Base-by-base conservation (phyloP, 2,797 vertebrate species). In the Gallinago solitaria region DNA sequence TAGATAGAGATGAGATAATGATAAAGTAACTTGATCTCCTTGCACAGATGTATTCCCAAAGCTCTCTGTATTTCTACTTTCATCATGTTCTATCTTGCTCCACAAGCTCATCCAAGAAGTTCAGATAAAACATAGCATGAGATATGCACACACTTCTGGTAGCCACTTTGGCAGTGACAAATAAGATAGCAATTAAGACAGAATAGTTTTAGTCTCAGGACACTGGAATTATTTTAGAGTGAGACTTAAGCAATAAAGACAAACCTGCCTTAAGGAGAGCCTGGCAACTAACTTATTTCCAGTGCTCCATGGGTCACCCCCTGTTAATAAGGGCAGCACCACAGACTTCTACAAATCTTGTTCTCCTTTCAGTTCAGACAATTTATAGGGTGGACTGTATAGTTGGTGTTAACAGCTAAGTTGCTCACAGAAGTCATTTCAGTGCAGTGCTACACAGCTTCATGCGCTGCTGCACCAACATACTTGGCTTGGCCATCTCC, bases 41-140 rank as follows among this genome's bases (percentile, higher is more conserved):
- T 8, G 28, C 39, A 78, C 32, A 74, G 56, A 80, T 35, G 35
- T 23, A 67, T 70, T 87, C 65, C 47, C 24, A 53, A 74, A 92
- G 37, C 83, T 64, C 60, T 37, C 67, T 3, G 2, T 27, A 48
- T 74, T 47, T 6, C 75, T 39, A 5, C 64, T 89, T 78, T 53
- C 41, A 90, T 57, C 86, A 33, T 83, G 70, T 80, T 53, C 77
- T 59, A 60, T 86, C 95, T 95, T 94, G 83, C 74, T 91, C 32
- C 51, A 64, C 54, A 60, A 79, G 47, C 59, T 93, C 61, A 89
- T 53, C 45, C 86, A 69, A 77, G 48, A 65, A 63, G 43, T 61
- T 88, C 74, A 87, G 68, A 87, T 73, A 75, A 75, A 88, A 79
- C 1, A 0, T 2, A 50, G 45, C n/a, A 70, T 2, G 6, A 83